phyloP scores from a whole-genome alignment of 2,888 invertebrate species.

The Cantharis nigra region DNA sequence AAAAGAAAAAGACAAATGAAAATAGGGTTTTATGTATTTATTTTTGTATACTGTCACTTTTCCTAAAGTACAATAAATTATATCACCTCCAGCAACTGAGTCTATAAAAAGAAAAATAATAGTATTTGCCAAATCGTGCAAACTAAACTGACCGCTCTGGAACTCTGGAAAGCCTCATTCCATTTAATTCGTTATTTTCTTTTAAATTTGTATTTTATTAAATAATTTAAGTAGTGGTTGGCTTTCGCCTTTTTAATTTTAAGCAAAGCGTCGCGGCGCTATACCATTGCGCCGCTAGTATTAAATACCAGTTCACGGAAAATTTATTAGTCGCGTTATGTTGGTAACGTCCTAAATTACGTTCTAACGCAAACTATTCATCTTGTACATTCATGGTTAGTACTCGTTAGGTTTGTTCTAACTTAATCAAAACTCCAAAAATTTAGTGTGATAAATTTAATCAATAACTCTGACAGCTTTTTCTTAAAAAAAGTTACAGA shows the following conservation, averaged over 20 bases:
- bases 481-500: background rate
- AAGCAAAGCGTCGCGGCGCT: background rate
- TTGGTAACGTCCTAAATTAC: slow-evolving; percentile 26
- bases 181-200: background rate
- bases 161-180: background rate
- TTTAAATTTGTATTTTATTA: background rate
- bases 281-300: slow-evolving; percentile 21
- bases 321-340: slow-evolving; percentile 33
- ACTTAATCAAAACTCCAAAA: background rate
- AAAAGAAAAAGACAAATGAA: slow-evolving; percentile 21
- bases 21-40: slow-evolving; percentile 15
- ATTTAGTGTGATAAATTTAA: background rate
- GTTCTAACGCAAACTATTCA: slow-evolving; percentile 20
- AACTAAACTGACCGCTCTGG: background rate
- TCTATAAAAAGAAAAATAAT: background rate
- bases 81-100: slow-evolving; percentile 16
- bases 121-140: background rate
- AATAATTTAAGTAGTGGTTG: background rate
- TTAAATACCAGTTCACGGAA: slow-evolving; percentile 31
- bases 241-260: background rate
- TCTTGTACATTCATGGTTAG: slow-evolving; percentile 11
- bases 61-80: slow-evolving; percentile 22
- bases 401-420: slow-evolving; percentile 7
- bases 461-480: background rate
- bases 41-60: slow-evolving; percentile 4